Conservation (phyloP, 2,888 invertebrate species). For the Orgyia antiqua region DNA sequence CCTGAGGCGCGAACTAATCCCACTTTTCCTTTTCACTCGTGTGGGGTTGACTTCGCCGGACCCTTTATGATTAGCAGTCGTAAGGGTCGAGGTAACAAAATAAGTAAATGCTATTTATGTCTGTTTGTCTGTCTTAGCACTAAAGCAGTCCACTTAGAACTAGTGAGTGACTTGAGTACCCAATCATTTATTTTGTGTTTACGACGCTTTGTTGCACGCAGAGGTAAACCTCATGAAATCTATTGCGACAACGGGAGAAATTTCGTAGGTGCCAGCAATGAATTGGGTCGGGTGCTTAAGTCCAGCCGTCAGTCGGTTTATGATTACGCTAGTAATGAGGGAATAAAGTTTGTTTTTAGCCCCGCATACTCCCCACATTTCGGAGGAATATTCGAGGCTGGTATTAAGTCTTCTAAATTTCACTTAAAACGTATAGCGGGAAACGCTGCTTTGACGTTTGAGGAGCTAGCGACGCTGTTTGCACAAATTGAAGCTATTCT, state of each 20-base stretch:
- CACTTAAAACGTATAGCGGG: neutral
- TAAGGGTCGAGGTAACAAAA: constrained; percentile 1
- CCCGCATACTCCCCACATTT: neutral
- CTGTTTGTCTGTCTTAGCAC: constrained; percentile 3
- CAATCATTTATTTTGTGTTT: constrained; percentile 2
- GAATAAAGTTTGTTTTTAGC: neutral
- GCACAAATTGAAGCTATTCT: neutral
- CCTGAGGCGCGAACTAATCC: neutral
- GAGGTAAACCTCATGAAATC: neutral
- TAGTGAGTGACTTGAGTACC: constrained; percentile 2
- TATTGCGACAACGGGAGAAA: constrained; percentile 5
- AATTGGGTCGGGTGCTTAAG: neutral
- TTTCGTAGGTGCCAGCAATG: constrained; percentile 4
- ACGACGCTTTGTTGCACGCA: constrained; percentile 1
- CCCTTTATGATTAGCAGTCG: constrained; percentile 2
- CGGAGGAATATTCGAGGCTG: neutral
- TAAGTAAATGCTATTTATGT: constrained; percentile 3
- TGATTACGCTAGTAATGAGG: neutral
- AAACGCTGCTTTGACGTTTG: neutral
- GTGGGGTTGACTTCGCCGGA: constrained; percentile 5
- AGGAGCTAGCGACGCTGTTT: neutral
- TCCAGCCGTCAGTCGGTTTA: neutral
- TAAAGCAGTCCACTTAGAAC: constrained; percentile 2
- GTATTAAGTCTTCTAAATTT: neutral
- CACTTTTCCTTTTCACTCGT: neutral